Base-by-base conservation (phyloP, 1,140 invertebrate genomes). In the Pseudomyrmex pallidus region DNA sequence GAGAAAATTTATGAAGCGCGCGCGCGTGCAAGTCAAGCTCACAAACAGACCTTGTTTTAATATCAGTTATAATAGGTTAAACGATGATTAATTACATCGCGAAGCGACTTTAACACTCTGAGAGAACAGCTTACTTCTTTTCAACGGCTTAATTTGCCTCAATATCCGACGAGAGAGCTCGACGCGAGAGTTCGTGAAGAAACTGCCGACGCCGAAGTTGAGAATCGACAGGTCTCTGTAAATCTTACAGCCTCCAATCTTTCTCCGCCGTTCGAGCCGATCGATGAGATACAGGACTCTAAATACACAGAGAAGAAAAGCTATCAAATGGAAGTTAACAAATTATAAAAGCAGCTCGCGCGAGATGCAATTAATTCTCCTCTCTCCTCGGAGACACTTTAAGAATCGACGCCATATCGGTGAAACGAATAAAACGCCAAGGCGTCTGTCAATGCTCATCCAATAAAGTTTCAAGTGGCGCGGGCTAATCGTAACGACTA, bases 401-500 rank as follows among this genome's bases (percentile, higher is more conserved):
- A n/a, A 35, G 35, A 35, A 35, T 9, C 35, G 63, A 1, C 20
- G 54, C 7, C 35, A 35, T 78, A 72, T 72, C 54, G 64, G 5
- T 22, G 54, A 8, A 7, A 7, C 35, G 54, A 70, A 80, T 80
- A 59, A 70, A 80, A 70, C 7, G 20, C 20, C n/a, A 7, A 35
- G 66, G 44, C 56, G 66, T 80, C 61, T 8, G 54, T 80, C 76
- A 78, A 78, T 78, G 54, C 54, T 70, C 67, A 54, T 78, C 52
- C 76, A 80, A 80, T 80, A 80, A 80, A 72, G 67, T 80, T 50
- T 50, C 66, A 35, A 70, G 15, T 48, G 64, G 54, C 64, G 76
- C 15, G 50, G 2, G 20, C 54, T 70, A 80, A 80, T 78, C 76
- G 76, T 59, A 61, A 25, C 44, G 64, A 25, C 52, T 68, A 22